Evolutionary conservation across 2,113 vertebrate species (phyloP).

Genomic region (human): DNA sequence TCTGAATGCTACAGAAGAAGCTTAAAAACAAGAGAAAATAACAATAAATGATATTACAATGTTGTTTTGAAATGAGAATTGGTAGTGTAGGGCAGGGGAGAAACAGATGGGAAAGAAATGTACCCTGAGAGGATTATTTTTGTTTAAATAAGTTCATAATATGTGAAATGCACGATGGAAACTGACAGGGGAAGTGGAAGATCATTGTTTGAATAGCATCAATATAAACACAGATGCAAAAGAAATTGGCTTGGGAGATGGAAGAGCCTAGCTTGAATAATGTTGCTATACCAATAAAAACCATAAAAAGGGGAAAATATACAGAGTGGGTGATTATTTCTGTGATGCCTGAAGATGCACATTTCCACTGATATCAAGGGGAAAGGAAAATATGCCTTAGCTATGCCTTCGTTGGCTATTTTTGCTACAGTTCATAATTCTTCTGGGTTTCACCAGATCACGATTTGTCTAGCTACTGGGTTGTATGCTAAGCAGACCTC

Average conservation of each 20-base stretch:
- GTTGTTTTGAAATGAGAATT: constrained; percentile 59
- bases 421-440: constrained; percentile 62
- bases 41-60: constrained; percentile 51
- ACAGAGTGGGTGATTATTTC: constrained; percentile 40
- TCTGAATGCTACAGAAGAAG: constrained; percentile 25
- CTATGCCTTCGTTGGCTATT: constrained; percentile 38
- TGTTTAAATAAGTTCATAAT: constrained; percentile 68
- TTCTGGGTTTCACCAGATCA: constrained; percentile 53
- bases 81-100: constrained; percentile 21
- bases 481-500: not conserved
- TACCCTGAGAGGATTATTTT: constrained; percentile 67
- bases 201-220: constrained; percentile 75
- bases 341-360: not conserved
- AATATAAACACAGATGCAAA: constrained; percentile 75
- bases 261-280: constrained; percentile 31
- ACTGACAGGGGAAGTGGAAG: constrained; percentile 72
- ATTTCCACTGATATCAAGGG: constrained; percentile 41
- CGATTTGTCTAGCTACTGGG: not conserved
- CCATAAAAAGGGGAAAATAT: constrained; percentile 19
- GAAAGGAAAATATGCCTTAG: constrained; percentile 42
- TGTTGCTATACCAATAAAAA: constrained; percentile 67
- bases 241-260: constrained; percentile 65
- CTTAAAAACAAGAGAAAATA: constrained; percentile 53
- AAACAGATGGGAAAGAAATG: constrained; percentile 57
- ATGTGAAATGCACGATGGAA: constrained; percentile 8